A percentile compares a stretch with the other conserved stretches of the same genome.
Conservation (phyloP, 2,888 invertebrate genomes). For the Notodromas monacha region DNA sequence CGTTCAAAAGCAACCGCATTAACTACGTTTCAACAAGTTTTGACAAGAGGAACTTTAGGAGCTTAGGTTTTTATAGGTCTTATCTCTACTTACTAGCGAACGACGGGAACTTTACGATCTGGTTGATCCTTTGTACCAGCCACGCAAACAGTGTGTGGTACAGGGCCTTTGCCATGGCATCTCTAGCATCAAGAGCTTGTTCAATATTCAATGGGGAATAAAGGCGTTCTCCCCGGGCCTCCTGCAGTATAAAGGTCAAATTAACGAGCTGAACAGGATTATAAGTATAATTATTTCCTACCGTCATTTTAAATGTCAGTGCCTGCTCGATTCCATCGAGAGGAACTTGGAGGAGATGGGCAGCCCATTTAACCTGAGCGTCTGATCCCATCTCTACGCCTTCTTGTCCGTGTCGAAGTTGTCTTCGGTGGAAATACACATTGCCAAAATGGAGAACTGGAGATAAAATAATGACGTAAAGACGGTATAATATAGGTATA, state of each 20-base stretch:
- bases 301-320: slow-evolving; percentile 59
- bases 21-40: no score
- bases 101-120: no score
- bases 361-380: slow-evolving; percentile 86
- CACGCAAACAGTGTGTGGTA: slow-evolving; percentile 60
- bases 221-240: slow-evolving; percentile 60
- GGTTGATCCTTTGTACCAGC: slow-evolving; percentile 37
- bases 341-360: slow-evolving; percentile 64
- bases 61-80: no score
- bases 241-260: no score
- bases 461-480: no score
- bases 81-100: no score
- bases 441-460: slow-evolving; percentile 48
- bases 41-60: no score
- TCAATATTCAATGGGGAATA: slow-evolving; percentile 73
- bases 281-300: no score
- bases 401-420: slow-evolving; percentile 65
- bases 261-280: no score
- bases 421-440: slow-evolving; percentile 37
- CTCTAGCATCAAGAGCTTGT: slow-evolving; percentile 77
- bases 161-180: slow-evolving; percentile 76
- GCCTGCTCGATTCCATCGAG: slow-evolving; percentile 58
- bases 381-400: slow-evolving; percentile 83
- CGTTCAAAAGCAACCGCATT: no score
- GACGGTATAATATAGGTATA: no score